Evolutionary conservation across 2,888 invertebrate species (phyloP).

Genomic region (Polymixis lichenea): DNA sequence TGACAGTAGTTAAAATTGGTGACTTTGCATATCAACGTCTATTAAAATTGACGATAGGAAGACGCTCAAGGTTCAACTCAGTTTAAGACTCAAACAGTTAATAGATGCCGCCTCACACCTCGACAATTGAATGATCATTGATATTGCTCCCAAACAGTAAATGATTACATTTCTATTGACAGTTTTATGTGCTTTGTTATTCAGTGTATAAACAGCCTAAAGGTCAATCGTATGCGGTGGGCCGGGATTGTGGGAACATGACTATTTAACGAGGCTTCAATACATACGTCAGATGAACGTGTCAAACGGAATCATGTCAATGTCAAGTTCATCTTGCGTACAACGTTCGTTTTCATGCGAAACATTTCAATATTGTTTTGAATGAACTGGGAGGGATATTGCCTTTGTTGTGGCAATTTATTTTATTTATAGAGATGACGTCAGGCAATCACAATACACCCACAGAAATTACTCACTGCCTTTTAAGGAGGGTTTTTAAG

Average conservation of each 20-base stretch:
- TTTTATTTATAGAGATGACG: conserved; percentile 64
- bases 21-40: conserved; percentile 4
- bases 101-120: conserved; percentile 30
- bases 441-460: conserved; percentile 48
- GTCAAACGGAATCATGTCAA: conserved; percentile 75
- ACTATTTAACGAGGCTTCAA: conserved; percentile 64
- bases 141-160: conserved; percentile 61
- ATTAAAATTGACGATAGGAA: conserved; percentile 18
- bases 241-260: conserved; percentile 61
- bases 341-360: conserved; percentile 53
- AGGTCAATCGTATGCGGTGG: conserved; percentile 74
- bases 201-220: conserved; percentile 52
- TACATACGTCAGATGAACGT: conserved; percentile 64
- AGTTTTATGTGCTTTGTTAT: conserved; percentile 59
- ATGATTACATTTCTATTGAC: conserved; percentile 63
- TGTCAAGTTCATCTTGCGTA: conserved; percentile 73
- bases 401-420: conserved; percentile 42
- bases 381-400: conserved; percentile 22
- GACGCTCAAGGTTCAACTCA: conserved; percentile 34
- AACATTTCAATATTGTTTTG: conserved; percentile 55
- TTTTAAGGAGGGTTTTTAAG: conserved; percentile 42
- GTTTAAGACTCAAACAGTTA: conserved; percentile 8
- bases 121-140: conserved; percentile 63
- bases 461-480: conserved; percentile 48
- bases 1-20: conserved; percentile 9